These are phyloP conservation scores for Brachyptera putata DNA, from an alignment of 2,888 invertebrate species.

Conservation along the genomic window DNA sequence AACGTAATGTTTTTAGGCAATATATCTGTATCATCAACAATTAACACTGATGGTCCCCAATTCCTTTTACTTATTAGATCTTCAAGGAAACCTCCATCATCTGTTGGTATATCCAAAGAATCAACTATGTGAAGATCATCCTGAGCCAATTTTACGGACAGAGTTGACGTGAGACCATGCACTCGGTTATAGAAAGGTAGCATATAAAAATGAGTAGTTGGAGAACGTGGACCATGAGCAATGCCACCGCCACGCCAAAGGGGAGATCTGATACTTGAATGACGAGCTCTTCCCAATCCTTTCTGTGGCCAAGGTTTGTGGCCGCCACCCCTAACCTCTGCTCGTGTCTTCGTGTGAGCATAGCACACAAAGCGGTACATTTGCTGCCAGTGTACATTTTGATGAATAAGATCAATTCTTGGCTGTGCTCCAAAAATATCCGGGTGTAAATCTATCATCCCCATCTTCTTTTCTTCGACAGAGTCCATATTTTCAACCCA, in stretches of 20 bases:
- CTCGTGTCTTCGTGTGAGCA: constrained; percentile 70
- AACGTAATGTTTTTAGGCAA: constrained; percentile 84
- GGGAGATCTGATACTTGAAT: constrained; percentile 89
- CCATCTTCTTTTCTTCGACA: constrained; percentile 71
- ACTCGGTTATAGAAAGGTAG: constrained; percentile 73
- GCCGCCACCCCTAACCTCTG: constrained; percentile 86
- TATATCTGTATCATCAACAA: constrained; percentile 84
- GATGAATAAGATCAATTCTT: constrained; percentile 78
- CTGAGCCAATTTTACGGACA: constrained; percentile 91
- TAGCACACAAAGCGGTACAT: constrained; percentile 77
- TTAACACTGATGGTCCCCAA: constrained; percentile 95
- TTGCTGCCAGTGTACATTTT: constrained; percentile 83
- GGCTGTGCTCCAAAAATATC: constrained; percentile 78
- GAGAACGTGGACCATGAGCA: constrained; percentile 87
- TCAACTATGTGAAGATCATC: constrained; percentile 92
- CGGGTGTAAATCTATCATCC: constrained; percentile 85
- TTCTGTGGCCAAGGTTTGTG: constrained; percentile 98
- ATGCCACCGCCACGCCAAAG: constrained; percentile 79
- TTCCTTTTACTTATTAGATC: constrained; percentile 77
- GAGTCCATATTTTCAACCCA: constrained; percentile 85
- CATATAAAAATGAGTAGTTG: constrained; percentile 91
- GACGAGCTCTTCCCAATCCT: constrained; percentile 83
- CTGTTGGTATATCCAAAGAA: constrained; percentile 77
- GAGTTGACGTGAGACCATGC: constrained; percentile 72
- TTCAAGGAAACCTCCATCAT: constrained; percentile 70